Evolutionary conservation across 2,888 invertebrate species (phyloP).

Genomic region (Actias luna): DNA sequence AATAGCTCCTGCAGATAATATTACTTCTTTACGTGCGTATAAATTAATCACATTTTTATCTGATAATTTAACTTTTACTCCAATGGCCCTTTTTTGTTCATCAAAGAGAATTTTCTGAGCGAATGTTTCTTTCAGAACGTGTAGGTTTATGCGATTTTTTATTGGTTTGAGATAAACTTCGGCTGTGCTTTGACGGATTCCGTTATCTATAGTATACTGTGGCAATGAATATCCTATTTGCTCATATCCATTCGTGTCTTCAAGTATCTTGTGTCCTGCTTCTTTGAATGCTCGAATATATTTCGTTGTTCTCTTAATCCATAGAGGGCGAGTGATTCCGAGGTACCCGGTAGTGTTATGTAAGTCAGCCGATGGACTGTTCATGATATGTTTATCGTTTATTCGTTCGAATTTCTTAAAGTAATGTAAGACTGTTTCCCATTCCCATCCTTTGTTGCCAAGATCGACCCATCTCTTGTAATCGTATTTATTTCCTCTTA

Average conservation of each 20-base stretch:
- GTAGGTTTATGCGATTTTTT: slow-evolving; percentile 46
- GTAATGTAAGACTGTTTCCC: slow-evolving; percentile 31
- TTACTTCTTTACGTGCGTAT: slow-evolving; percentile 44
- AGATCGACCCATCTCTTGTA: slow-evolving; percentile 84
- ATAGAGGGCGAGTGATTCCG: slow-evolving; percentile 46
- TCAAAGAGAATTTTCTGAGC: slow-evolving; percentile 48
- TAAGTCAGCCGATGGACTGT: slow-evolving; percentile 47
- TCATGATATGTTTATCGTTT: slow-evolving; percentile 28
- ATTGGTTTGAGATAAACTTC: slow-evolving; percentile 45
- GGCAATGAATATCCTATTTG: slow-evolving; percentile 47
- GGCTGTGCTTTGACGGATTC: slow-evolving; percentile 46
- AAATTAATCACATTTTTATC: slow-evolving; percentile 31
- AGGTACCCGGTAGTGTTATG: slow-evolving; percentile 42
- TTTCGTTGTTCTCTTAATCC: slow-evolving; percentile 46
- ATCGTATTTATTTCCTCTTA: slow-evolving; percentile 83
- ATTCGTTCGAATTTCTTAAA: slow-evolving; percentile 33
- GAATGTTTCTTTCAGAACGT: slow-evolving; percentile 44
- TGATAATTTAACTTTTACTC: slow-evolving; percentile 42
- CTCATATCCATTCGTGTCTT: slow-evolving; percentile 45
- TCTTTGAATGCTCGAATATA: slow-evolving; percentile 39
- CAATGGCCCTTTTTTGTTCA: slow-evolving; percentile 37
- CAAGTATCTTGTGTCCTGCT: slow-evolving; percentile 38
- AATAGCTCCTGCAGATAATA: slow-evolving; percentile 55
- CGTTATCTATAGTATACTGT: slow-evolving; percentile 36
- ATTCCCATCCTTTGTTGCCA: slow-evolving; percentile 74